Evolutionary conservation across 2,888 invertebrate genomes (phyloP).

Genomic region (Troilus luridus): DNA sequence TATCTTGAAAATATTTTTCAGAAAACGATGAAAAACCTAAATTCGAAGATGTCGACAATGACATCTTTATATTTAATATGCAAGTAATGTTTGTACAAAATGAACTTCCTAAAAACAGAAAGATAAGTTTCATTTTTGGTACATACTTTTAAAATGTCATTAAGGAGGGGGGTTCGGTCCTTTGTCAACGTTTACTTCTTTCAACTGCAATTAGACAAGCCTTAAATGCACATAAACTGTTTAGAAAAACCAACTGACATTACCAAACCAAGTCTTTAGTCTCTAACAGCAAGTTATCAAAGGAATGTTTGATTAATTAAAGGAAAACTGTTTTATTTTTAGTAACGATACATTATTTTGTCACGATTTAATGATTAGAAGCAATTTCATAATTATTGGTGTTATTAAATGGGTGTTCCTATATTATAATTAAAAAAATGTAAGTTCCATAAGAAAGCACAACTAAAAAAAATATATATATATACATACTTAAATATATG

Average conservation of each 20-base stretch:
- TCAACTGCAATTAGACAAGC: conserved; percentile 1
- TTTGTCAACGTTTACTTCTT: conserved; percentile 1
- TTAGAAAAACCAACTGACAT: conserved; percentile 10
- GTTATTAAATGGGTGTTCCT: neutral
- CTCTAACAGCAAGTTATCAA: conserved; percentile 44
- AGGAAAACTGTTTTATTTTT: conserved; percentile 14
- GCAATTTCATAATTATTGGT: neutral
- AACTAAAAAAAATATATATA: neutral
- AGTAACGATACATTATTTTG: neutral
- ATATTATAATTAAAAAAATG: neutral
- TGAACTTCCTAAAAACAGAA: conserved; percentile 35
- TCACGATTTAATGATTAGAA: neutral
- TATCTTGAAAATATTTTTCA: conserved; percentile 6
- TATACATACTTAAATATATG: too few species aligned
- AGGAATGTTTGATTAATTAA: conserved; percentile 25
- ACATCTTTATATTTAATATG: conserved; percentile 12
- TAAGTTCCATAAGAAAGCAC: neutral
- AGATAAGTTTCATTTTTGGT: neutral
- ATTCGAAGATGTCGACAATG: conserved; percentile 20
- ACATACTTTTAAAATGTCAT: conserved; percentile 3
- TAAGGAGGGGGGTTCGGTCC: neutral
- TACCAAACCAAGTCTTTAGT: conserved; percentile 43
- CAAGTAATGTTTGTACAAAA: conserved; percentile 12
- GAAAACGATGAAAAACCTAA: conserved; percentile 1
- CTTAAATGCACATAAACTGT: neutral